Base-by-base conservation (phyloP, 2,797 vertebrate genomes). In the Sebastiscus albofasciatus region DNA sequence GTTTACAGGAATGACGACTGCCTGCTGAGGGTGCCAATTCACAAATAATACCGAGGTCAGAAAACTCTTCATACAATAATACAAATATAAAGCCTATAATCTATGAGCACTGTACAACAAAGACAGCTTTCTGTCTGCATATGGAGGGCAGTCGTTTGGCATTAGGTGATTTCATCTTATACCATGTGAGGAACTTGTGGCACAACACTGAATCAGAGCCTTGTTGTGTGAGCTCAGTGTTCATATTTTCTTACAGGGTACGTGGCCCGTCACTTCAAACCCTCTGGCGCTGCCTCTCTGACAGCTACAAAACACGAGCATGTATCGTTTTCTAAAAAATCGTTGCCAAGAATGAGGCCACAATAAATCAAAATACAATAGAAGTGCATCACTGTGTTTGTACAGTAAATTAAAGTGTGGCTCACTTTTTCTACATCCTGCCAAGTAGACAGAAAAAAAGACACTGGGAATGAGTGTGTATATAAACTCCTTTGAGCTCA, bases 281-380 rank as follows among this genome's bases (percentile, higher is more conserved):
- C 72, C 64, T 59, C 66, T 61, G 22, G 73, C 64, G 13, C 39
- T 26, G 24, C 73, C 54, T 77, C 27, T 13, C 26, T 71, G 56
- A 81, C 72, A 84, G 70, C 67, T 56, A 69, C 69, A 67, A 76
- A 83, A 77, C 52, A 67, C 65, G 33, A 61, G 61, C 27, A 31
- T 69, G 26, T 42, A 67, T 81, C 20, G 62, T 65, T 71, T 60
- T 68, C 0, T 0, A 2, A 36, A 39, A 67, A 72, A 67, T 58
- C 0, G 0, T 46, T 59, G 62, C 52, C 34, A 29, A 61, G 77
- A 72, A 66, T 10, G 36, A 71, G 33, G 56, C 56, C 29, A 67
- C 68, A 81, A 36, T 74, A 55, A 65, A 74, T 79, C 42, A 70
- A 54, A 60, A 31, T 13, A 61, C 33, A 1, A 26, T 9, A 52